Conservation (phyloP, 2,113 vertebrate species). For the Oncorhynchus gorbuscha region DNA sequence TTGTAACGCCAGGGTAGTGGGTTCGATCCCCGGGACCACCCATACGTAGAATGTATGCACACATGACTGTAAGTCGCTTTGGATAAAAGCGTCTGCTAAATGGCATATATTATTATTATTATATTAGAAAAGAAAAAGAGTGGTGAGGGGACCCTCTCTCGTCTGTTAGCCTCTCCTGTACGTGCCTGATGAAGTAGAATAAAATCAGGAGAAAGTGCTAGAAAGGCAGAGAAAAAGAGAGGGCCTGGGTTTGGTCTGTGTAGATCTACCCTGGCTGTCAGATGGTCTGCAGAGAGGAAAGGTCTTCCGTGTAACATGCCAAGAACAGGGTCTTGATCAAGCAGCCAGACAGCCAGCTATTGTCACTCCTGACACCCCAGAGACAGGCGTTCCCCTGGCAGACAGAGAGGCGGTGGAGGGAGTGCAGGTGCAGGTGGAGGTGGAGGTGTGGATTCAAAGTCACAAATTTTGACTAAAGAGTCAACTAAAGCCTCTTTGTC, state of each 20-base stretch:
- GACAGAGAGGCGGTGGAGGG: background rate
- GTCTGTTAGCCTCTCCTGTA: too few relatives aligned
- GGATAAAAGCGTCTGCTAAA: too few relatives aligned
- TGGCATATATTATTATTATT: too few relatives aligned
- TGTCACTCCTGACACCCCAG: conserved; percentile 66
- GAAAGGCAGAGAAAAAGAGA: background rate
- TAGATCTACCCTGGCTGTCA: conserved; percentile 49
- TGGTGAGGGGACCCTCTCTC: too few relatives aligned
- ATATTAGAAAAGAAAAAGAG: too few relatives aligned
- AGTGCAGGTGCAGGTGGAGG: conserved; percentile 16
- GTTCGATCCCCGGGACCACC: too few relatives aligned
- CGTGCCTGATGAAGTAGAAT: background rate
- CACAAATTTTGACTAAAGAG: too few relatives aligned
- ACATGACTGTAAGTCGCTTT: too few relatives aligned
- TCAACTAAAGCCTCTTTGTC: too few relatives aligned
- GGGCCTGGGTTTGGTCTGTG: background rate
- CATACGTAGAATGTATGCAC: too few relatives aligned
- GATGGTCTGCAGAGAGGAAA: conserved; percentile 41
- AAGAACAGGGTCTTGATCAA: conserved; percentile 72
- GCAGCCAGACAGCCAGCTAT: conserved; percentile 15
- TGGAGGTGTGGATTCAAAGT: conserved; percentile 12
- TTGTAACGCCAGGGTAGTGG: too few relatives aligned
- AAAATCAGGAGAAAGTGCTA: background rate
- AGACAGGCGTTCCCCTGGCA: background rate
- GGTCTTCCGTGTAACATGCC: conserved; percentile 54